Percentiles rank a stretch among this genome's conserved stretches.
These are phyloP conservation scores for Apus apus DNA, from an alignment of 2,113 vertebrate genomes.

Conservation along the genomic window DNA sequence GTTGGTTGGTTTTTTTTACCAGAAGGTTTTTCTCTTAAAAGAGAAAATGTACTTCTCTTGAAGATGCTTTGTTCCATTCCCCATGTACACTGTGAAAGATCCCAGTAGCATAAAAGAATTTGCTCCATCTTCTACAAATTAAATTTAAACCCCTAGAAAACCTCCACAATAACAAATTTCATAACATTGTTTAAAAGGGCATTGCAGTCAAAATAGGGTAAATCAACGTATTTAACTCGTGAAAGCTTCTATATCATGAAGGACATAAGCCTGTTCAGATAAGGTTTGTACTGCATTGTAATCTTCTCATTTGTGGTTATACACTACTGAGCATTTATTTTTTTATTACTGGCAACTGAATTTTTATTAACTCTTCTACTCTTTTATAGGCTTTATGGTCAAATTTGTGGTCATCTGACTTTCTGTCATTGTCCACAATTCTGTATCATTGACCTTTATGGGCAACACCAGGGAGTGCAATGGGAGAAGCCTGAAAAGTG, in stretches of 20 bases:
- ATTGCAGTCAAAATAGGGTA: not conserved
- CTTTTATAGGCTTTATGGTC: not conserved
- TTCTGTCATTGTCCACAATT: not conserved
- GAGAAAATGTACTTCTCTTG: not conserved
- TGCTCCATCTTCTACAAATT: not conserved
- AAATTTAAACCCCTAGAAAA: not conserved
- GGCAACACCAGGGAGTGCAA: not conserved
- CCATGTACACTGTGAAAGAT: not conserved
- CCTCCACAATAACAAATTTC: not conserved
- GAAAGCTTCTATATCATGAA: not conserved
- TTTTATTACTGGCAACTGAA: not conserved
- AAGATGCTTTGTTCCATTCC: not conserved
- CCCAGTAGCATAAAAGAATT: not conserved
- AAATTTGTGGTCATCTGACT: not conserved
- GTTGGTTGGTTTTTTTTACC: not conserved
- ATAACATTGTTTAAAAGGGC: not conserved
- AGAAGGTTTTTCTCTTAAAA: not conserved
- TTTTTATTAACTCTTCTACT: not conserved
- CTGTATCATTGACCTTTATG: not conserved
- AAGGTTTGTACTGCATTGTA: not conserved
- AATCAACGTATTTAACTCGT: not conserved
- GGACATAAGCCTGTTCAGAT: not conserved
- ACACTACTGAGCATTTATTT: not conserved
- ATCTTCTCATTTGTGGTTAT: not conserved
- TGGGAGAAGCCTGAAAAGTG: not conserved